Base-by-base conservation (phyloP, 2,797 vertebrate genomes). In the Buceros bicornis region DNA sequence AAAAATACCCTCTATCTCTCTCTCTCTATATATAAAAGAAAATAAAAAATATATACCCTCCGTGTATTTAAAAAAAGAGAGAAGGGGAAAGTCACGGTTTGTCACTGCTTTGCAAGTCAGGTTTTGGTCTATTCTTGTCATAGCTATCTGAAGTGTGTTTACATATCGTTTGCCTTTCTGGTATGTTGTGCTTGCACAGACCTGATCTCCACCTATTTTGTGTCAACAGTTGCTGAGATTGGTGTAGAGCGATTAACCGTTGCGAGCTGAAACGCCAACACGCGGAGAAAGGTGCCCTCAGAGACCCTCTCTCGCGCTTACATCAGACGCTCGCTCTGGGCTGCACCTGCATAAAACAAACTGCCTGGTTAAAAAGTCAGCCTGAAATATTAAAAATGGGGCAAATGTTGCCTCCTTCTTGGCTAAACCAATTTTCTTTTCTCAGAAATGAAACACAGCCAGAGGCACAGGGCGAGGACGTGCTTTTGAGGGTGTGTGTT, bases 121-220 rank as follows among this genome's bases (percentile, higher is more conserved):
- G 95, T 96, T 98, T 98, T 97, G 97, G 97, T 98, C 97, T 98
- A 84, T 98, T 97, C 96, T 98, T 97, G 97, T 98, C 96, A 87
- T 96, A 97, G 98, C 97, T 97, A 94, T 82, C 97, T 97, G 94
- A 97, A 98, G 97, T 96, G 93, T 98, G 94, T 98, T 98, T 98
- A 97, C 98, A 98, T 97, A 98, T 82, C 97, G 97, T 98, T 97
- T 98, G 97, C 97, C 97, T 98, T 98, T 98, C 98, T 99, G 98
- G 98, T 98, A 99, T 99, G 98, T 98, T 97, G 94, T 98, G 98
- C 99, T 98, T 99, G 98, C 98, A 98, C 98, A 98, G 98, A 98
- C 99, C 99, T 98, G 98, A 98, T 98, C 97, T 97, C 96, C 91
- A 98, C 98, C 98, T 98, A 98, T 98, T 98, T 98, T 98, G 97